Base-by-base conservation (phyloP, 2,113 vertebrate genomes). In the Microcebus griseorufus region DNA sequence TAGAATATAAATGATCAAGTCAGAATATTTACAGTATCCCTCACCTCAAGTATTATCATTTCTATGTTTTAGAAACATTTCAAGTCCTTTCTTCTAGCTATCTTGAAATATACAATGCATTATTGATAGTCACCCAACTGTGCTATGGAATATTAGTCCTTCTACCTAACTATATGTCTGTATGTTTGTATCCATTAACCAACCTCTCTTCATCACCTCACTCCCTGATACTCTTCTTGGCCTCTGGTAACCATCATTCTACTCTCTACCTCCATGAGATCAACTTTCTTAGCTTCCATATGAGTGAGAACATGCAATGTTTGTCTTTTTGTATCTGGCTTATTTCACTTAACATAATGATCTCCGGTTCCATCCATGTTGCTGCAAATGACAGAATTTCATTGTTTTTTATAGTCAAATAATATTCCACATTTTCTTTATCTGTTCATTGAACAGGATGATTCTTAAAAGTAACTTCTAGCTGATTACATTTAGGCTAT, bases 381-480 rank as follows among this genome's bases (percentile, higher is more conserved):
- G 14, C 39, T 45, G 39, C 72, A 75, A 75, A 75, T 75, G 39
- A 75, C 6, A 14, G 39, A 39, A 75, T 75, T 75, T 75, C 25
- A 29, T 75, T 75, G 13, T 29, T 75, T 72, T 73, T 75, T 75
- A 75, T 75, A 39, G 42, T 8, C 6, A 42, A 75, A 75, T 45
- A 42, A 14, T 75, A 75, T 29, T 75, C 72, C 3, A 75, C 13
- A 29, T 75, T 75, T 75, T 45, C 72, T 75, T 45, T 75, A 29
- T 75, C 39, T 25, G 8, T 75, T 75, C 39, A 48, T 29, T 51
- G 17, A 53, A 78, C 18, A 79, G 65, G 51, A 69, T 62, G 65
- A 75, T 83, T 90, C 34, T 94, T 83, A 53, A 90, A 88, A 84
- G 88, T 64, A 87, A 80, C 55, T 67, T 94, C 27, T 65, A 48